Percentiles rank a stretch among this genome's conserved stretches.
Conservation (phyloP, 2,888 invertebrate species). For the Drosophila pullipes region DNA sequence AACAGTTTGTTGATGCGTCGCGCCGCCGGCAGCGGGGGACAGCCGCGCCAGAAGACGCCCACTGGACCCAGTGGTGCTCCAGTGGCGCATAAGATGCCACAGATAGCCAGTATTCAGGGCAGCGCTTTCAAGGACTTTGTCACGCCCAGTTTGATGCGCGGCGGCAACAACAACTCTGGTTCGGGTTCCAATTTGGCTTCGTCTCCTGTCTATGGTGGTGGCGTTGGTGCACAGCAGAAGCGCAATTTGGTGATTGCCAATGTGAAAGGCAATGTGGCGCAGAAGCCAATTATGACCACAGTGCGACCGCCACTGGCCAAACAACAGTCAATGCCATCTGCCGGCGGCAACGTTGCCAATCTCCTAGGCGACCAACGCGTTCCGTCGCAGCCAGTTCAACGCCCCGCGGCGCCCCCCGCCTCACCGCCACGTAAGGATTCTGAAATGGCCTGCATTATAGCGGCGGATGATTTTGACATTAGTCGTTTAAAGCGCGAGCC, state of each 20-base stretch:
- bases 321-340: background rate
- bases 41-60: conserved; percentile 39
- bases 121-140: conserved; percentile 34
- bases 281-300: background rate
- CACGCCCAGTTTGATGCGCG: conserved; percentile 37
- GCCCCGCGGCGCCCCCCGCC: background rate
- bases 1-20: conserved; percentile 44
- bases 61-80: background rate
- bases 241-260: conserved; percentile 61
- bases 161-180: background rate
- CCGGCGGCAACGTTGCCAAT: conserved; percentile 37
- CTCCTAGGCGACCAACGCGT: conserved; percentile 17
- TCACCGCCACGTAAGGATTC: background rate
- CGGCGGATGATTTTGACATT: conserved; percentile 66
- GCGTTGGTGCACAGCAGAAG: conserved; percentile 17
- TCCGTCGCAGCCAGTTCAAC: background rate
- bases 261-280: conserved; percentile 29
- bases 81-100: conserved; percentile 40
- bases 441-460: conserved; percentile 66
- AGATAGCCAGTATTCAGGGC: conserved; percentile 54
- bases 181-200: too few species aligned
- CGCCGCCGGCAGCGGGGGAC: background rate
- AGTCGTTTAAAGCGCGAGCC: conserved; percentile 67
- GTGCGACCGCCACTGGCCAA: background rate
- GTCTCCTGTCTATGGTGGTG: background rate